Conservation (phyloP, 2,797 vertebrate genomes). For the Capromys pilorides region DNA sequence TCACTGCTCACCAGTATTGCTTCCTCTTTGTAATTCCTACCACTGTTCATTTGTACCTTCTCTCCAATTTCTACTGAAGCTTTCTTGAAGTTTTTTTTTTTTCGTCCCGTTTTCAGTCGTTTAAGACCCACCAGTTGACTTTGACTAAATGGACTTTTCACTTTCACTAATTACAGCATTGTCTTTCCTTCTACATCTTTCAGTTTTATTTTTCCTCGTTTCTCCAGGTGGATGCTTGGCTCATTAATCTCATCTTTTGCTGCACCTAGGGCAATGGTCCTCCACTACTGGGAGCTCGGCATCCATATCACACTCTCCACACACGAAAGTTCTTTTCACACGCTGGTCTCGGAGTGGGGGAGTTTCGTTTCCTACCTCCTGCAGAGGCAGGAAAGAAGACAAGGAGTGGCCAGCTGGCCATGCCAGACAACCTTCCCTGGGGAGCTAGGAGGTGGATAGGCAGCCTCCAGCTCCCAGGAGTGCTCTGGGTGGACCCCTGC, state of each 20-base stretch:
- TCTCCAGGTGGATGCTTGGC: not conserved
- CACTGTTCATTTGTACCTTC: not conserved
- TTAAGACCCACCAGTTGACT: not conserved
- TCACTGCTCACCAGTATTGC: not conserved
- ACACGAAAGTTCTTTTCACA: not conserved
- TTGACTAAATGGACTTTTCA: not conserved
- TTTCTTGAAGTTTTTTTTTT: not conserved
- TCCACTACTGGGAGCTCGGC: not conserved
- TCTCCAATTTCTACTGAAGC: not conserved
- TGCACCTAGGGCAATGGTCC: not conserved
- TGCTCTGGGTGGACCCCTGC: not conserved
- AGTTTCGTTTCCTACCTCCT: too few relatives aligned
- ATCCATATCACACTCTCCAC: not conserved
- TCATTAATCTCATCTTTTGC: not conserved
- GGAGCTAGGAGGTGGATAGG: not conserved
- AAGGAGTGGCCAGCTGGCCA: not conserved
- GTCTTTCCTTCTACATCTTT: not conserved
- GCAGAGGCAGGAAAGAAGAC: too few relatives aligned
- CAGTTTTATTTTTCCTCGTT: not conserved
- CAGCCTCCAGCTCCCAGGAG: not conserved
- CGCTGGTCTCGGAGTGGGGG: too few relatives aligned
- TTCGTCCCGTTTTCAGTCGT: not conserved
- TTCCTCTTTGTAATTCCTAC: not conserved
- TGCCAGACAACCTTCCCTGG: too few relatives aligned
- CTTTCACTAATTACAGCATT: slow-evolving; percentile 10